A percentile compares a stretch with the other conserved stretches of the same genome.
phyloP scores from a whole-genome alignment of 2,113 vertebrate genomes.

The Apus apus region DNA sequence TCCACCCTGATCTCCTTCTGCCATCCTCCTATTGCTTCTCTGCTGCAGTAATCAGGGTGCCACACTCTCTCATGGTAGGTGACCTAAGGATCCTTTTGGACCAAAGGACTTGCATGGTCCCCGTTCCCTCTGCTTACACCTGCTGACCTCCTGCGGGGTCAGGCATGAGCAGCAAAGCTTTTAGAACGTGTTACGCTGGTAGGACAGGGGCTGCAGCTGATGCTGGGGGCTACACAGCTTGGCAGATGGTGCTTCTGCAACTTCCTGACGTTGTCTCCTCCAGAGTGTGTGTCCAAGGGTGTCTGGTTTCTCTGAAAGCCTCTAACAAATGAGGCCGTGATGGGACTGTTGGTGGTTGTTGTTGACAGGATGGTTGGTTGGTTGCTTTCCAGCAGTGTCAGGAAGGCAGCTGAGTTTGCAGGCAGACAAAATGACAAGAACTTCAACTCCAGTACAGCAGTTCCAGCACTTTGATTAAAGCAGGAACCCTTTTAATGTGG shows the following conservation, averaged over 20 bases:
- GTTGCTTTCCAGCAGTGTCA: background rate
- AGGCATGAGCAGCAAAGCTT: background rate
- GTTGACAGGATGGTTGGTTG: background rate
- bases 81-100: background rate
- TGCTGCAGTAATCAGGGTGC: background rate
- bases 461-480: background rate
- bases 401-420: background rate
- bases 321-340: background rate
- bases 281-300: background rate
- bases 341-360: background rate
- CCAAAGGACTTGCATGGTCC: background rate
- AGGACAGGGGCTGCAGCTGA: background rate
- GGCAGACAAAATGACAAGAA: background rate
- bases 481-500: background rate
- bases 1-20: background rate
- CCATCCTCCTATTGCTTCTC: background rate
- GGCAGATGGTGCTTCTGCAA: background rate
- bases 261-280: background rate
- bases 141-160: background rate
- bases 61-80: background rate
- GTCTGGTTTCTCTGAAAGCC: background rate
- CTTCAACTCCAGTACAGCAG: fast-evolving
- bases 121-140: background rate
- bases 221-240: fast-evolving
- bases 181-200: background rate